Percentiles rank a stretch among this genome's conserved stretches.
Evolutionary conservation across 1,140 invertebrate species (phyloP).

Genomic region (Saccostrea cuccullata): DNA sequence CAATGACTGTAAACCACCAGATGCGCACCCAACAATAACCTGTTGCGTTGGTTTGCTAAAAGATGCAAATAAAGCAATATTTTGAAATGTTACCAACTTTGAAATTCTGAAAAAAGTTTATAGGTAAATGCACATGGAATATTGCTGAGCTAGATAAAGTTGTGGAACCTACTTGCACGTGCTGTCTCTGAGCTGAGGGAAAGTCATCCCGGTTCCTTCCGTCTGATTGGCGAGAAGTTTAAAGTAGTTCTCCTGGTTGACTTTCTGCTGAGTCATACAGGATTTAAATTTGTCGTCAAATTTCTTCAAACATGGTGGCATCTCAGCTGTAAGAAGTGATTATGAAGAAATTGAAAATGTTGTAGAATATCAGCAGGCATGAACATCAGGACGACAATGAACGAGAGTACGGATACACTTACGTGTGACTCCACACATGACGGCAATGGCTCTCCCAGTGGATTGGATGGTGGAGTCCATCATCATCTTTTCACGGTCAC

Average conservation of each 20-base stretch:
- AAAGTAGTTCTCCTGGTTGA: slow-evolving; percentile 51
- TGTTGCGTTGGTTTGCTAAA: slow-evolving; percentile 49
- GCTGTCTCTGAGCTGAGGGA: slow-evolving; percentile 47
- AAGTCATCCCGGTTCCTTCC: slow-evolving; percentile 53
- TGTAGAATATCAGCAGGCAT: background rate
- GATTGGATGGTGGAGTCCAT: slow-evolving; percentile 55
- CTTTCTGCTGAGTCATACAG: slow-evolving; percentile 51
- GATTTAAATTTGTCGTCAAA: slow-evolving; percentile 52
- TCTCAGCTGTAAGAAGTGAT: slow-evolving; percentile 42
- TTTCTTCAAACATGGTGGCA: slow-evolving; percentile 55
- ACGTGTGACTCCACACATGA: slow-evolving; percentile 50
- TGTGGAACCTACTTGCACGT: slow-evolving; percentile 51
- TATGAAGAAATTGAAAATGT: background rate
- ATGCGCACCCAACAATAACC: slow-evolving; percentile 54
- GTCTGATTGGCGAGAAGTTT: slow-evolving; percentile 53
- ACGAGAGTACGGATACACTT: background rate
- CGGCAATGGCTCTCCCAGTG: slow-evolving; percentile 43
- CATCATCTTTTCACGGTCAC: slow-evolving; percentile 48
- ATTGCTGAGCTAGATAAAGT: background rate
- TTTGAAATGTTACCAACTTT: background rate
- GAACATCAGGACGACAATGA: background rate
- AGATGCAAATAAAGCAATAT: background rate
- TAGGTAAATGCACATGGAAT: background rate
- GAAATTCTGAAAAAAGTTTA: background rate
- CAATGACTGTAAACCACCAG: slow-evolving; percentile 43